phyloP scores from a whole-genome alignment of 2,113 vertebrate genomes.

The Urocynchramus pylzowi region DNA sequence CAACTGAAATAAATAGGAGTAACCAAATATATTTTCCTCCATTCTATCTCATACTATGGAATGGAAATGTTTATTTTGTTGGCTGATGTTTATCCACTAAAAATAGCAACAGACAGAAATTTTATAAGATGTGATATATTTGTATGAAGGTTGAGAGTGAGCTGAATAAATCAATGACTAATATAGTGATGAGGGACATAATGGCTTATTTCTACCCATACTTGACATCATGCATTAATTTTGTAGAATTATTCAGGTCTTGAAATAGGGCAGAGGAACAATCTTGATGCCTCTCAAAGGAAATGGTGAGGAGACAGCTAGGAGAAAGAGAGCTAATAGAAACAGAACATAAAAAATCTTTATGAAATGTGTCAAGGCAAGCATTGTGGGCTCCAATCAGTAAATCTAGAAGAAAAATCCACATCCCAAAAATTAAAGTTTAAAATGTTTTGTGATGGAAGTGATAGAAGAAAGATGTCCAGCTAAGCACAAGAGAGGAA shows the following conservation, averaged over 20 bases:
- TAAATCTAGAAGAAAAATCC: neutral
- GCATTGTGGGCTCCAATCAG: neutral
- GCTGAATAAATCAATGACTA: constrained; percentile 19
- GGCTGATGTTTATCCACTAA: neutral
- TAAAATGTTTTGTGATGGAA: neutral
- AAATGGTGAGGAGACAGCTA: constrained; percentile 7
- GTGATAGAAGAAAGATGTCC: neutral
- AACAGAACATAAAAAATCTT: neutral
- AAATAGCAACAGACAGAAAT: neutral
- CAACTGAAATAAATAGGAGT: neutral
- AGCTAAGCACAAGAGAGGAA: neutral
- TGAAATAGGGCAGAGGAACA: neutral
- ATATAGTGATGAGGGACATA: neutral
- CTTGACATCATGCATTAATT: constrained; percentile 31
- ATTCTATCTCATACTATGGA: neutral
- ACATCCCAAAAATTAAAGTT: neutral
- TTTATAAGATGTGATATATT: neutral
- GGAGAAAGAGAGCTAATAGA: constrained; percentile 19
- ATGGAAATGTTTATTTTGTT: constrained; percentile 8
- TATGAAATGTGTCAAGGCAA: neutral
- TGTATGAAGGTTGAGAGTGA: neutral
- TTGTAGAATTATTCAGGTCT: constrained; percentile 35
- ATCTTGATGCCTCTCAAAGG: constrained; percentile 26
- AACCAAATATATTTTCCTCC: neutral
- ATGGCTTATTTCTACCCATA: constrained; percentile 25